Evolutionary conservation across 2,888 invertebrate genomes (phyloP).

Genomic region (Chymomyza caudatula): DNA sequence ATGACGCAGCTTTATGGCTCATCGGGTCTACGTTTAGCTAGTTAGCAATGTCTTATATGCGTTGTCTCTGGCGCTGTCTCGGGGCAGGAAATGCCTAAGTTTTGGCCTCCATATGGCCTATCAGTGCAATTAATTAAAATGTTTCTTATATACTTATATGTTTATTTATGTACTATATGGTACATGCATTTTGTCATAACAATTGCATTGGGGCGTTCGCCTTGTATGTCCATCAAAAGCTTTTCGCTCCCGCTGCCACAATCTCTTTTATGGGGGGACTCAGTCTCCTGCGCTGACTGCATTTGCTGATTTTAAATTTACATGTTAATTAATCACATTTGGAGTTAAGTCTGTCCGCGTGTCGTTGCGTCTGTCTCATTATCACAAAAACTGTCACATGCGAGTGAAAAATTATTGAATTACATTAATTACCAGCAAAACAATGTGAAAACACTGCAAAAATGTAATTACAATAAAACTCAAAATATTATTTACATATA

Average conservation of each 20-base stretch:
- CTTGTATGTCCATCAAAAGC: conserved; percentile 40
- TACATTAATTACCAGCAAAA: conserved; percentile 38
- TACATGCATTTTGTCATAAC: conserved; percentile 38
- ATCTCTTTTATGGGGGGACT: background rate
- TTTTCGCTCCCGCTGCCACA: background rate
- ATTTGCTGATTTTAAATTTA: conserved; percentile 27
- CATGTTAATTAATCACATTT: conserved; percentile 59
- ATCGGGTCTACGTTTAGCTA: conserved; percentile 13
- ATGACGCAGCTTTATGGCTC: conserved; percentile 39
- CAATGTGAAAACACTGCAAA: conserved; percentile 18
- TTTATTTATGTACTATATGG: conserved; percentile 1
- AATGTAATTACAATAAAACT: conserved; percentile 22
- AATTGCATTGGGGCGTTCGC: conserved; percentile 30
- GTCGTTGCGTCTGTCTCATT: conserved; percentile 37
- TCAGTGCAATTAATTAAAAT: conserved; percentile 53
- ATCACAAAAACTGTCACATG: conserved; percentile 62
- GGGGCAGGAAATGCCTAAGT: conserved; percentile 51
- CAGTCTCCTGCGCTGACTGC: background rate
- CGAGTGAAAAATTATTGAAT: conserved; percentile 58
- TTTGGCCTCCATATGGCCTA: conserved; percentile 21
- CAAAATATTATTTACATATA: background rate
- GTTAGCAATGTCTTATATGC: conserved; percentile 26
- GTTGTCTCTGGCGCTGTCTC: no score
- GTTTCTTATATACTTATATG: background rate
- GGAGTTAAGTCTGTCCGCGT: conserved; percentile 28